Percentiles rank a stretch among this genome's conserved stretches.
Conservation (phyloP, 1,140 invertebrate species). For the Drosophila lacteicornis region DNA sequence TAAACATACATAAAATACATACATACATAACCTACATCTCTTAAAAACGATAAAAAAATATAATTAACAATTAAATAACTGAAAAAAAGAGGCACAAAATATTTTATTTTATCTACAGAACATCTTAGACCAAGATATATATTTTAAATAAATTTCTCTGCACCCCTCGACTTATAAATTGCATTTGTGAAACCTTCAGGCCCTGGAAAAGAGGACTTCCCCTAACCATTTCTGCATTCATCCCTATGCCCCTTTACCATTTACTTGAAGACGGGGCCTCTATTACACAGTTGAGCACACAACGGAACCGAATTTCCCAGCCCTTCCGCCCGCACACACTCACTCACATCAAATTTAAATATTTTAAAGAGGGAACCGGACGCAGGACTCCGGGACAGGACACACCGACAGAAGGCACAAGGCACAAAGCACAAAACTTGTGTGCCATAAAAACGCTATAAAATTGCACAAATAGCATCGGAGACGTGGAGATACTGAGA, state of each 20-base stretch:
- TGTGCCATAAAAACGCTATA: constrained; percentile 78
- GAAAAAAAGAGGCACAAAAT: too few relatives aligned
- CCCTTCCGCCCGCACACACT: constrained; percentile 8
- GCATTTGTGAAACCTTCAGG: background rate
- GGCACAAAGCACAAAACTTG: constrained; percentile 62
- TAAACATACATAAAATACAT: too few relatives aligned
- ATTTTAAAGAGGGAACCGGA: constrained; percentile 61
- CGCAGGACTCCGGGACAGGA: constrained; percentile 16
- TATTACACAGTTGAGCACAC: constrained; percentile 72
- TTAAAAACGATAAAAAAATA: too few relatives aligned
- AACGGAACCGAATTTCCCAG: constrained; percentile 37
- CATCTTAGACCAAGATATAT: too few relatives aligned
- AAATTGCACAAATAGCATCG: constrained; percentile 72
- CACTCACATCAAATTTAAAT: constrained; percentile 74
- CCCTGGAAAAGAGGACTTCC: constrained; percentile 17
- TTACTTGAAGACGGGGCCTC: constrained; percentile 41
- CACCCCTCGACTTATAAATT: constrained; percentile 1
- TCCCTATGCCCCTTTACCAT: constrained; percentile 22
- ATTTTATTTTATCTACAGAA: too few relatives aligned
- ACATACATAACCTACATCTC: too few relatives aligned
- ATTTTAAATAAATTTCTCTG: too few relatives aligned
- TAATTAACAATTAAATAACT: too few relatives aligned
- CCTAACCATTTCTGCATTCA: constrained; percentile 10
- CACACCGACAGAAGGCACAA: constrained; percentile 23
- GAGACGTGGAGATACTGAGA: constrained; percentile 45